Base-by-base conservation (phyloP, 2,113 vertebrate species). In the Alexandromys fortis region DNA sequence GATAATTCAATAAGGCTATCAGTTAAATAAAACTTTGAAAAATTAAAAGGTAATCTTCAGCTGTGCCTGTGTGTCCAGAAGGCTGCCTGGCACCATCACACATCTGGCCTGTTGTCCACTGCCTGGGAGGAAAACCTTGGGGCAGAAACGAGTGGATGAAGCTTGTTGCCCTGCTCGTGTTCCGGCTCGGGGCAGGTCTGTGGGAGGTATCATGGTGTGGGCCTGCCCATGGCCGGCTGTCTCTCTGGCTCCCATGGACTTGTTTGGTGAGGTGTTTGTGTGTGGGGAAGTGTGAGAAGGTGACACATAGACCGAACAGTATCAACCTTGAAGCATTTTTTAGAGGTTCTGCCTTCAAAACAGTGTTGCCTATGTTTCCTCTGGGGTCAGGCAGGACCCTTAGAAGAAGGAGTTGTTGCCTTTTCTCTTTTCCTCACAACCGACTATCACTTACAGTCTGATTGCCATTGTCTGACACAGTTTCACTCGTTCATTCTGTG, bases 1-100 rank as follows among this genome's bases (percentile, higher is more conserved):
- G 99, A 99, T 67, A 86, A 96, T 42, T 93, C 26, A 22, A 7
- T 93, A 78, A 96, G 96, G 91, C 95, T 47, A 91, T 95, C 86
- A 72, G 95, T 73, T 85, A 95, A 96, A 94, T 96, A 96, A 95
- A 97, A 96, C 88, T 96, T 86, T 97, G 92, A 45, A 58, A 42
- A 58, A 14, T 17, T 7, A 58, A 21, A 58, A 58, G 58, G 19
- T 58, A 21, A 58, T 58, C 19, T 89, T 67, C 38, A 30, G 42
- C 58, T 47, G 22, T 61, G 21, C n/a, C 10, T 42, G 3, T 6
- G 21, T 58, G 82, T 58, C 28, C 26, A 45, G 45, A 68, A 49
- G 52, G 11, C 22, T 33, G 67, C 45, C 77, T 7, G 49, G 86
- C 26, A 49, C 30, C 52, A 7, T 33, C 8, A 17, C 63, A n/a